These are phyloP conservation scores for Tylochromis polylepis DNA, from an alignment of 2,113 vertebrate species.

Conservation along the genomic window DNA sequence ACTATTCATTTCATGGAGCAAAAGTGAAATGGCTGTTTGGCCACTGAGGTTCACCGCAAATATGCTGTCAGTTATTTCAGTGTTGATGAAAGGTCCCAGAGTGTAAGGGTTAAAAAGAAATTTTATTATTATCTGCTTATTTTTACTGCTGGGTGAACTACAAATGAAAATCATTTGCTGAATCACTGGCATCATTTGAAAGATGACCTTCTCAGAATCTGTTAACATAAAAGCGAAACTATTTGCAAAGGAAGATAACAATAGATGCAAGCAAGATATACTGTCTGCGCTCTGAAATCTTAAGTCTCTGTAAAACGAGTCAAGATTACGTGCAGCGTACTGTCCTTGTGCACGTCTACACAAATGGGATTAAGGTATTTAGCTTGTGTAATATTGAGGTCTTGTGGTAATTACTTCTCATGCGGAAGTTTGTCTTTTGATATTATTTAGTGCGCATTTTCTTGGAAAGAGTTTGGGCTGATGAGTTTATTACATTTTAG, in stretches of 20 bases:
- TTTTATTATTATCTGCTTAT: not conserved
- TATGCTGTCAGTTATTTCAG: not conserved
- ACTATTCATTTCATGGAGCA: not conserved
- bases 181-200: not conserved
- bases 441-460: not conserved
- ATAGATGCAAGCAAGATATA: not conserved
- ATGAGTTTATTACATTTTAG: not conserved
- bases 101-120: not conserved
- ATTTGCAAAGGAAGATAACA: not conserved
- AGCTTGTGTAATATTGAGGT: not conserved
- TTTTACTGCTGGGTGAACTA: not conserved
- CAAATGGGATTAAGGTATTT: not conserved
- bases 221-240: not conserved
- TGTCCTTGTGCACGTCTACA: accelerated
- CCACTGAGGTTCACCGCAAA: not conserved
- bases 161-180: not conserved
- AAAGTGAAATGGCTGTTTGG: not conserved
- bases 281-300: not conserved
- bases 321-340: not conserved
- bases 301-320: not conserved
- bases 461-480: not conserved
- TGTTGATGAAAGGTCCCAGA: not conserved
- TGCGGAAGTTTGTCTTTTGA: not conserved
- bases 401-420: not conserved
- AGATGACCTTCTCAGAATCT: not conserved